These are phyloP conservation scores for Epistrophe grossulariae DNA, from an alignment of 2,888 invertebrate genomes.

Conservation along the genomic window DNA sequence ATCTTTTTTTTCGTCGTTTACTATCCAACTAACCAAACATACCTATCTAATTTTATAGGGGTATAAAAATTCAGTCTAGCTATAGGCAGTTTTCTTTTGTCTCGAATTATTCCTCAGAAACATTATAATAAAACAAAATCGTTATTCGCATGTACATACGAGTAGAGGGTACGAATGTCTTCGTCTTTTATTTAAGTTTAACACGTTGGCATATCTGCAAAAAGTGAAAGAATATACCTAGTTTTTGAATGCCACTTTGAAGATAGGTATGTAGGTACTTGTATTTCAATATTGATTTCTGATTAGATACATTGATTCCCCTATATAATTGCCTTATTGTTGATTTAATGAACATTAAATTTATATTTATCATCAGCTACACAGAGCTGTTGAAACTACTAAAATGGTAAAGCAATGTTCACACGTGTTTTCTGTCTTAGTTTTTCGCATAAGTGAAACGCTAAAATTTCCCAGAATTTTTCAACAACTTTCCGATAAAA, in stretches of 20 bases:
- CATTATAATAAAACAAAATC: not conserved
- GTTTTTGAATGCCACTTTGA: not conserved
- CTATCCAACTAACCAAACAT: not conserved
- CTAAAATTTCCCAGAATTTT: not conserved
- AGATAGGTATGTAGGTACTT: not conserved
- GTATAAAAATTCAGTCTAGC: not conserved
- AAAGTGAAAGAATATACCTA: conserved; percentile 8
- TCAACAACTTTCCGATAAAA: too few relatives aligned
- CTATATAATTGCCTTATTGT: not conserved
- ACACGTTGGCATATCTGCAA: conserved; percentile 56
- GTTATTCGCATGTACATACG: not conserved
- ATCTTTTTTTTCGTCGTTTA: conserved; percentile 3
- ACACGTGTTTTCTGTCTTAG: not conserved
- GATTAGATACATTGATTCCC: not conserved
- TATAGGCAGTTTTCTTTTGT: conserved; percentile 8
- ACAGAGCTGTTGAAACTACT: not conserved
- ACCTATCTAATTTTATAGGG: not conserved
- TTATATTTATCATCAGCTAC: not conserved
- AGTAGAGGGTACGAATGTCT: not conserved
- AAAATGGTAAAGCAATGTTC: not conserved
- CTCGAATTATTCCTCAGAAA: conserved; percentile 1
- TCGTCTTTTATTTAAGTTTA: not conserved
- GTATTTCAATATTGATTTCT: conserved; percentile 31
- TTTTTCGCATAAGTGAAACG: not conserved
- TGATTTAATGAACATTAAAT: not conserved